A percentile compares a stretch with the other conserved stretches of the same genome.
phyloP scores from a whole-genome alignment of 1,140 invertebrate genomes.

The Hirudo medicinalis region DNA sequence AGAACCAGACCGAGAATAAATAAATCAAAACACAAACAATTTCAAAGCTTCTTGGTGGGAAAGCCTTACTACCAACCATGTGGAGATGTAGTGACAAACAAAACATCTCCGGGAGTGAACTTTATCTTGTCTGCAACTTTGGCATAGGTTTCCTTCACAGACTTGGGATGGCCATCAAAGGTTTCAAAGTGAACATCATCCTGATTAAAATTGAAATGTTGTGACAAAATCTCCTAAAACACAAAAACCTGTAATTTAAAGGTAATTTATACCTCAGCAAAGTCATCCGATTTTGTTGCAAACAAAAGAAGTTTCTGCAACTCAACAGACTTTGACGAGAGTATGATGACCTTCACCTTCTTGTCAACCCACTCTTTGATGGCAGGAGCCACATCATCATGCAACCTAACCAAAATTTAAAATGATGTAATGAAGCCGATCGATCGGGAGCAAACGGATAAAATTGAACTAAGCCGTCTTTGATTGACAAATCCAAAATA shows the following conservation, averaged over 20 bases:
- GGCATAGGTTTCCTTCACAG: constrained; percentile 7
- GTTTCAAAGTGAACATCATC: background rate
- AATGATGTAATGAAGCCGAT: background rate
- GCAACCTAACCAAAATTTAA: background rate
- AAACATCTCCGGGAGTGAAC: background rate
- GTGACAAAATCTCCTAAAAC: background rate
- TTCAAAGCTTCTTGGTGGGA: background rate
- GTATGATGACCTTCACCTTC: constrained; percentile 7
- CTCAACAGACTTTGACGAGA: background rate
- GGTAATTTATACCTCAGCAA: no score
- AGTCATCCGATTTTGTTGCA: background rate
- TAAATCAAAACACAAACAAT: background rate
- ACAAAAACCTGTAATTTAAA: background rate
- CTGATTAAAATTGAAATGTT: background rate
- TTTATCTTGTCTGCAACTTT: constrained; percentile 8
- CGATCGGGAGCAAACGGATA: no score
- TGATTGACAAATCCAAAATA: no score
- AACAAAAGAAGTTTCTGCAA: background rate
- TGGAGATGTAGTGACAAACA: constrained; percentile 1
- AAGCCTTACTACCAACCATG: background rate
- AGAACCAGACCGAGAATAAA: background rate
- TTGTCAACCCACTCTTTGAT: constrained; percentile 6
- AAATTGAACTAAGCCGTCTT: no score
- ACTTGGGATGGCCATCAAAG: background rate
- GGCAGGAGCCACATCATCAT: background rate